Conservation (phyloP, 2,888 invertebrate species). For the Heliconius charithonia region DNA sequence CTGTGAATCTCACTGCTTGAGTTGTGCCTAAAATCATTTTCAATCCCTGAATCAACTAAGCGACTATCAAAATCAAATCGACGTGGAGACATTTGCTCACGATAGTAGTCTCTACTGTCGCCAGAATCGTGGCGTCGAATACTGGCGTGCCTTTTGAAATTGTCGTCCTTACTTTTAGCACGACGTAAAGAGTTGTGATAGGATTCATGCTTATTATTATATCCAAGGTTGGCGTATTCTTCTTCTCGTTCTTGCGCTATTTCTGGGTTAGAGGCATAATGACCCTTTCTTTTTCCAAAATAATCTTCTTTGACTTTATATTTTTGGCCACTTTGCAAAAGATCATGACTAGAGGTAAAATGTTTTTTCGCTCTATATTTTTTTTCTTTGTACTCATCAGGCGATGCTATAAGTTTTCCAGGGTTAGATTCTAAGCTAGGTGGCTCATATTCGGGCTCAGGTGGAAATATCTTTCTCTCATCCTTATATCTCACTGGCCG, state of each 20-base stretch:
- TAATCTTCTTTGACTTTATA: slow-evolving; percentile 76
- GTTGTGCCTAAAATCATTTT: slow-evolving; percentile 90
- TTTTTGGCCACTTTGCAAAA: slow-evolving; percentile 73
- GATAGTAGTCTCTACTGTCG: slow-evolving; percentile 79
- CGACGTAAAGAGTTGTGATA: slow-evolving; percentile 86
- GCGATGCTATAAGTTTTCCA: slow-evolving; percentile 84
- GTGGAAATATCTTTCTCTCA: slow-evolving; percentile 72
- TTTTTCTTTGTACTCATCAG: slow-evolving; percentile 83
- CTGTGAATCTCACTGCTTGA: slow-evolving; percentile 84
- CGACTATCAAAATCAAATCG: slow-evolving; percentile 84
- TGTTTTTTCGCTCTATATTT: slow-evolving; percentile 78
- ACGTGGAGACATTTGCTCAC: slow-evolving; percentile 73
- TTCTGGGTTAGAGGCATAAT: slow-evolving; percentile 86
- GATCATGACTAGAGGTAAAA: slow-evolving; percentile 79
- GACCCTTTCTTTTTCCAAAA: slow-evolving; percentile 77
- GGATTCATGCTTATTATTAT: slow-evolving; percentile 71
- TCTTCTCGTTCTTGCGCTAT: slow-evolving; percentile 81
- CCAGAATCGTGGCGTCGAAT: slow-evolving; percentile 77
- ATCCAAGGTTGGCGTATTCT: slow-evolving; percentile 75
- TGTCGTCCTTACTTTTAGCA: slow-evolving; percentile 80
- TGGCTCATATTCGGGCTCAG: slow-evolving; percentile 85
- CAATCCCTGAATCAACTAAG: slow-evolving; percentile 91
- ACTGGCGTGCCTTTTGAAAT: slow-evolving; percentile 65
- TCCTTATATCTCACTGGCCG: slow-evolving; percentile 64
- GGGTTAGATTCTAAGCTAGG: slow-evolving; percentile 86